Base-by-base conservation (phyloP, 2,113 vertebrate genomes). In the Rostratula benghalensis region DNA sequence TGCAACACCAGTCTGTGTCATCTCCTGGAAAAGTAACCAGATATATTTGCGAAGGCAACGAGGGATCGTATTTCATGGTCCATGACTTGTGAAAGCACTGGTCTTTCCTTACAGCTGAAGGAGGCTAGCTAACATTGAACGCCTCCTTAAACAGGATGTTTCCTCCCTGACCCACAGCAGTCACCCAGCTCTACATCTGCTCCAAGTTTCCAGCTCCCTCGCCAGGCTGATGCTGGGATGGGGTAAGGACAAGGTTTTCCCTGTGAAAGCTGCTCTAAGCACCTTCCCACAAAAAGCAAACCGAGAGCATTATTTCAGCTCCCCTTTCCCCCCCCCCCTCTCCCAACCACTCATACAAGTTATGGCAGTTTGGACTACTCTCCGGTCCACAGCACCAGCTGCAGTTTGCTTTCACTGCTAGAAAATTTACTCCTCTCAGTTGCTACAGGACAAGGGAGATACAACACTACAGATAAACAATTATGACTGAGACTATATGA, bases 21-120 rank as follows among this genome's bases (percentile, higher is more conserved):
- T 35, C 59, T 85, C 83, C 83, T 75, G 80, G 46, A 83, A 80
- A 53, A 70, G 59, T 48, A 95, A 96, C 74, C 61, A 68, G 65
- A 82, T 73, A 51, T 10, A 67, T 85, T 67, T 31, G 22, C 33
- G 8, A n/a, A 39, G 65, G 60, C 70, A 68, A 68, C 4, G 9
- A 79, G 53, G 82, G 74, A 71, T 69, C 5, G 0, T 13, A 56
- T 93, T 82, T 87, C 53, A 1, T 11, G 23, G 69, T 30, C 48
- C 24, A 6, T 35, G 53, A 65, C 30, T 75, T 56, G 74, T 56
- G 78, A 56, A 87, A 89, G 33, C 4, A 24, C 41, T 68, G 51
- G 7, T 64, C 69, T 68, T 31, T 80, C 57, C 74, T 71, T 33
- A 8, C 61, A 93, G 76, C 78, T 82, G 35, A 78, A 75, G 70